Conservation (phyloP, 2,797 vertebrate species). For the Manis crassicaudata region DNA sequence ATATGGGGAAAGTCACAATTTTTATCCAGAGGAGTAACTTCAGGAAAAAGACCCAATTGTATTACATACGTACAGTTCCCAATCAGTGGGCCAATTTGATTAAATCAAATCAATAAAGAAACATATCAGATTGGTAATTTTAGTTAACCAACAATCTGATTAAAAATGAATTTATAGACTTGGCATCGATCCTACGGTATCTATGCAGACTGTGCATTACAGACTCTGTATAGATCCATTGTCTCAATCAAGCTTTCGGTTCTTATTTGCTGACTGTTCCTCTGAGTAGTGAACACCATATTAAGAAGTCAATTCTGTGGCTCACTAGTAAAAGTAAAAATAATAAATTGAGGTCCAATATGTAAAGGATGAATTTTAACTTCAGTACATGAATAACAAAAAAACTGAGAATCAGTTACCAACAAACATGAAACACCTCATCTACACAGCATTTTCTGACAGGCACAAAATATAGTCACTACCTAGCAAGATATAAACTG, state of each 20-base stretch:
- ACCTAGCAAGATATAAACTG: not conserved
- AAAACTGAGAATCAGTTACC: not conserved
- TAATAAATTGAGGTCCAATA: not conserved
- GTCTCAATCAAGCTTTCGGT: not conserved
- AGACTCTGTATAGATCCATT: not conserved
- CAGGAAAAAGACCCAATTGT: not conserved
- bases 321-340: constrained; percentile 9
- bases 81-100: not conserved
- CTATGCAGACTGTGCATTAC: not conserved
- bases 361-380: not conserved
- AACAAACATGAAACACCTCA: not conserved
- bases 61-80: not conserved
- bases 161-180: not conserved
- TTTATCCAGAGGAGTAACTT: not conserved
- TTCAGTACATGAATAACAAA: not conserved
- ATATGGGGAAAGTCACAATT: not conserved
- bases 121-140: not conserved
- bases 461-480: not conserved
- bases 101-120: not conserved
- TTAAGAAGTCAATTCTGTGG: not conserved
- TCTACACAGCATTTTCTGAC: not conserved
- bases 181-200: not conserved
- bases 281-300: not conserved
- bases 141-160: not conserved
- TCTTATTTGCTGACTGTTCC: not conserved